Conservation (phyloP, 1,140 invertebrate species). For the Drosophila cardini region DNA sequence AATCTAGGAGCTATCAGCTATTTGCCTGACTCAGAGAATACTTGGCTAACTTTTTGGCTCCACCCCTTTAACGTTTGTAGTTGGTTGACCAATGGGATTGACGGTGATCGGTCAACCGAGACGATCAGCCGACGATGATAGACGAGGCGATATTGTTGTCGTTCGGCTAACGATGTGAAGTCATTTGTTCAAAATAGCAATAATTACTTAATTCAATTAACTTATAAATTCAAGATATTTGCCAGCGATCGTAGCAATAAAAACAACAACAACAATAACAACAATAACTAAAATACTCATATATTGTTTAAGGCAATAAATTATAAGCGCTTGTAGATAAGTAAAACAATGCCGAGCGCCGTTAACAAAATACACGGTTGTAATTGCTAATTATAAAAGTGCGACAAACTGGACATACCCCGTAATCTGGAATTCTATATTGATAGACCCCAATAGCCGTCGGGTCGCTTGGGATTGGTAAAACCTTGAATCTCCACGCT, state of each 20-base stretch:
- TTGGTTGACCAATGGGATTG: conserved; percentile 37
- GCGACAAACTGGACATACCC: conserved; percentile 27
- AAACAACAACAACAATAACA: conserved; percentile 25
- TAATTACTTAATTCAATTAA: conserved; percentile 74
- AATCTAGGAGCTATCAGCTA: background rate
- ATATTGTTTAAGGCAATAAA: conserved; percentile 52
- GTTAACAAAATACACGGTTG: conserved; percentile 32
- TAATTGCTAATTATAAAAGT: conserved; percentile 71
- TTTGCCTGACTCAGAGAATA: conserved; percentile 20
- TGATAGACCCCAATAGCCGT: conserved; percentile 1
- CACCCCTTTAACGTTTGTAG: conserved; percentile 21
- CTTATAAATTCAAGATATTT: conserved; percentile 65
- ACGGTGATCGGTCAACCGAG: conserved; percentile 35
- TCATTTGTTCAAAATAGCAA: conserved; percentile 66
- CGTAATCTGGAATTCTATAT: background rate
- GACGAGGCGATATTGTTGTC: conserved; percentile 12
- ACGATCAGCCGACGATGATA: conserved; percentile 23
- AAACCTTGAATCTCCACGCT: conserved; percentile 1
- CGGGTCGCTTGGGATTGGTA: conserved; percentile 18
- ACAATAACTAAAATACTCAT: conserved; percentile 3
- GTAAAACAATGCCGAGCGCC: conserved; percentile 14
- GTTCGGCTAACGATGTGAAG: conserved; percentile 47
- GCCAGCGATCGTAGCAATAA: conserved; percentile 25
- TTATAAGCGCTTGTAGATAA: conserved; percentile 59
- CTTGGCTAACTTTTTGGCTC: conserved; percentile 28